phyloP scores from a whole-genome alignment of 2,797 vertebrate species.

The Chelidonichthys spinosus region DNA sequence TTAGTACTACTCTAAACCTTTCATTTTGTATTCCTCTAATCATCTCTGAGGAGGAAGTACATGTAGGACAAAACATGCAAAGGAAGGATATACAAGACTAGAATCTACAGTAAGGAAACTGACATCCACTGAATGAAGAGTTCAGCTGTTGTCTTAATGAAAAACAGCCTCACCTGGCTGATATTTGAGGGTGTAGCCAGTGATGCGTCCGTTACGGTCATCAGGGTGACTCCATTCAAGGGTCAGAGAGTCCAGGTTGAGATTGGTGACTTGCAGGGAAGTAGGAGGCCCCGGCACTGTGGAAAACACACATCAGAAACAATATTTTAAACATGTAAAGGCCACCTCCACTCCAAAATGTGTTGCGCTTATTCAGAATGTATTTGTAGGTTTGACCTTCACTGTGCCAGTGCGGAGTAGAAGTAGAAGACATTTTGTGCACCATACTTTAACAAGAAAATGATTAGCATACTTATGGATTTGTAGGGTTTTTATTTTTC shows the following conservation, averaged over 20 bases:
- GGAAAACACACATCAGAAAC: slow-evolving; percentile 13
- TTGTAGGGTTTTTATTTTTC: not conserved
- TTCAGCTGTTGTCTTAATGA: not conserved
- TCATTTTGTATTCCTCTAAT: slow-evolving; percentile 10
- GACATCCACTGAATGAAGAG: slow-evolving; percentile 15
- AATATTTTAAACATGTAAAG: not conserved
- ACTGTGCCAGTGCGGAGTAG: not conserved
- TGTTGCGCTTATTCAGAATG: not conserved
- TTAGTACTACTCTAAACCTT: slow-evolving; percentile 29
- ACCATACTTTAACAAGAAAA: not conserved
- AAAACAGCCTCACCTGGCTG: slow-evolving; percentile 90
- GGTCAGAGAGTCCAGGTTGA: slow-evolving; percentile 90
- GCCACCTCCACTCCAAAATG: not conserved
- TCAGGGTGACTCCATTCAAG: slow-evolving; percentile 93
- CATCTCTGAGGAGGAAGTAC: slow-evolving; percentile 30
- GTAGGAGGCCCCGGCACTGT: slow-evolving; percentile 91
- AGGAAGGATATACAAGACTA: slow-evolving; percentile 55
- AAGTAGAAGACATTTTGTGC: not conserved
- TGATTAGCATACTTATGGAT: not conserved
- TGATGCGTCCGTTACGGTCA: slow-evolving; percentile 91
- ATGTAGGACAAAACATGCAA: slow-evolving; percentile 50
- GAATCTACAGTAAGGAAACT: slow-evolving; percentile 59
- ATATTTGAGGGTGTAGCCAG: slow-evolving; percentile 92
- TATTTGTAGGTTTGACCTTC: not conserved
- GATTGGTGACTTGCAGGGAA: slow-evolving; percentile 87